These are phyloP conservation scores for Polyommatus iphigenia DNA, from an alignment of 2,888 invertebrate genomes.

Conservation along the genomic window DNA sequence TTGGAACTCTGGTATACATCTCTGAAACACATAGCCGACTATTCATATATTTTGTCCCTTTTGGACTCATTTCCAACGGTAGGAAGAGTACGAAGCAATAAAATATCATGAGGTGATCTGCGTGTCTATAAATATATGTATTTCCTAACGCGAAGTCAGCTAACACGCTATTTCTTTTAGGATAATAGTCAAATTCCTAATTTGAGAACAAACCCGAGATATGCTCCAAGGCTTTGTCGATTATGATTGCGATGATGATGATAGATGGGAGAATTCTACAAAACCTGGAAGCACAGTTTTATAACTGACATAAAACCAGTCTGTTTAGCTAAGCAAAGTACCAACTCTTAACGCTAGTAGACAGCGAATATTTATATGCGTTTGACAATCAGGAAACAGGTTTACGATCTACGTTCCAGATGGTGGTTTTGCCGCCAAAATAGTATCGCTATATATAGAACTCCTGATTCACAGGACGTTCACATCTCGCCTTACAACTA, in stretches of 20 bases:
- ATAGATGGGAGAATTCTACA: neutral
- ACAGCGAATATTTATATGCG: slow-evolving; percentile 29
- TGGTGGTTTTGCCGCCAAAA: slow-evolving; percentile 63
- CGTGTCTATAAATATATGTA: neutral
- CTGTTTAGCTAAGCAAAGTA: neutral
- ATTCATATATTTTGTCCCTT: neutral
- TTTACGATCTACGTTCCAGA: slow-evolving; percentile 49
- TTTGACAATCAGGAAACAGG: slow-evolving; percentile 52
- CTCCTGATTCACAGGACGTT: slow-evolving; percentile 56
- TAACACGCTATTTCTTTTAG: neutral
- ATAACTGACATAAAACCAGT: neutral
- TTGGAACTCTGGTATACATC: slow-evolving; percentile 97
- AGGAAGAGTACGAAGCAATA: neutral
- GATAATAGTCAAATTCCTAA: neutral
- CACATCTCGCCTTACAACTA: slow-evolving; percentile 47
- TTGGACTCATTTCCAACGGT: neutral
- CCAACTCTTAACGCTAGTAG: neutral
- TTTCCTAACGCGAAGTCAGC: too few species aligned
- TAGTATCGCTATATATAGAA: slow-evolving; percentile 60
- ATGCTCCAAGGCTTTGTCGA: neutral
- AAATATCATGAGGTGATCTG: neutral
- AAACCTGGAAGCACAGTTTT: neutral
- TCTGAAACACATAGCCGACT: slow-evolving; percentile 70
- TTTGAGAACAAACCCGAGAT: neutral
- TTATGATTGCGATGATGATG: neutral